These are phyloP conservation scores for Aleiodes alternator DNA, from an alignment of 2,888 invertebrate genomes.

Conservation along the genomic window DNA sequence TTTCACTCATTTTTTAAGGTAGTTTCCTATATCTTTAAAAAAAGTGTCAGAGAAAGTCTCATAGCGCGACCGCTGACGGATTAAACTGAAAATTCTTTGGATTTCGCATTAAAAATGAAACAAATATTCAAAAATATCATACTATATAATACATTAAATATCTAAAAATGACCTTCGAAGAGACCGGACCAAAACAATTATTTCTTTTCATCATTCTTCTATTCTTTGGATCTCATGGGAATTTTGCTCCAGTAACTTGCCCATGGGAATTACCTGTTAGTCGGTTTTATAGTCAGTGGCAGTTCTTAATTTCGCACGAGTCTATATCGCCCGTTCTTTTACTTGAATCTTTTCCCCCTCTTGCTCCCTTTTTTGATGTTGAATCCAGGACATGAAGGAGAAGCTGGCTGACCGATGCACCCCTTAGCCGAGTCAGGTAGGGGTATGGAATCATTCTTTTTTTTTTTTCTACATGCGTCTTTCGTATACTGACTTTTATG, in stretches of 20 bases:
- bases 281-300: slow-evolving; percentile 64
- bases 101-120: too few relatives aligned
- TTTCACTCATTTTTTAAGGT: too few relatives aligned
- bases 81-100: too few relatives aligned
- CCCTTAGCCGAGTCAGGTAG: slow-evolving; percentile 42
- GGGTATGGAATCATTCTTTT: slow-evolving; percentile 37
- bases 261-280: slow-evolving; percentile 65
- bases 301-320: slow-evolving; percentile 49
- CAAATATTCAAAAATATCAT: not conserved
- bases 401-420: slow-evolving; percentile 54
- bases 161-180: not conserved
- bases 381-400: slow-evolving; percentile 62
- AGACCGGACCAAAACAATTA: slow-evolving; percentile 35
- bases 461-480: slow-evolving; percentile 42
- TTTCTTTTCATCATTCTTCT: slow-evolving; percentile 43
- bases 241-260: slow-evolving; percentile 64
- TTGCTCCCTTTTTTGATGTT: slow-evolving; percentile 42
- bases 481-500: slow-evolving; percentile 17
- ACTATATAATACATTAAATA: too few relatives aligned
- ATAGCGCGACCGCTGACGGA: too few relatives aligned
- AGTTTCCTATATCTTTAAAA: too few relatives aligned
- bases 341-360: slow-evolving; percentile 29
- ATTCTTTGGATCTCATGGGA: slow-evolving; percentile 64
- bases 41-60: too few relatives aligned
- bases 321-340: slow-evolving; percentile 53